These are phyloP conservation scores for Dorcus parallelipipedus DNA, from an alignment of 2,888 invertebrate species.

Conservation along the genomic window DNA sequence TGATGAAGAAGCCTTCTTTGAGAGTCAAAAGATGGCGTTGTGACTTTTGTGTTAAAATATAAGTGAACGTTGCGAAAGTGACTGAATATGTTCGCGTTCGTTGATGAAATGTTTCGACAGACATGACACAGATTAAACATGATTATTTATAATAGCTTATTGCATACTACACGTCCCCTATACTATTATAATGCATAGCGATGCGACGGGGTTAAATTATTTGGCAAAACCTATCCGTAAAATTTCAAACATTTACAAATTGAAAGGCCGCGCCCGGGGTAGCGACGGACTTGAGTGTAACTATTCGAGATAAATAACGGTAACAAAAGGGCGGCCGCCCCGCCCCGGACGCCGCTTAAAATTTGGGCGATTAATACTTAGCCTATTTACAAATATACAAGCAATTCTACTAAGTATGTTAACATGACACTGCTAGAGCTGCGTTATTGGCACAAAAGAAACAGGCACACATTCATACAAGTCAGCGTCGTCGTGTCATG, in stretches of 20 bases:
- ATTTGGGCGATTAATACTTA: conserved; percentile 30
- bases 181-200: conserved; percentile 17
- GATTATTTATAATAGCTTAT: conserved; percentile 35
- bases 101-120: conserved; percentile 3
- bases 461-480: conserved; percentile 39
- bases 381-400: conserved; percentile 50
- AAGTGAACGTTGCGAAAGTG: not conserved
- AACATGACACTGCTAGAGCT: conserved; percentile 44
- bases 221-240: conserved; percentile 41
- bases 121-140: conserved; percentile 13
- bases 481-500: not conserved
- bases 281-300: too few relatives aligned
- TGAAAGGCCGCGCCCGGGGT: conserved; percentile 1
- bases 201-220: conserved; percentile 25
- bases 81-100: not conserved
- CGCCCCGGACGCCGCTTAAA: not conserved
- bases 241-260: conserved; percentile 41
- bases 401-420: conserved; percentile 44
- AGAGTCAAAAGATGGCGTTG: too few relatives aligned
- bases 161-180: conserved; percentile 45
- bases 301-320: too few relatives aligned
- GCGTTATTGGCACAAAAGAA: conserved; percentile 46
- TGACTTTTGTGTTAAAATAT: too few relatives aligned
- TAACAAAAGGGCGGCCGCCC: too few relatives aligned
- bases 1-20: too few relatives aligned